These are phyloP conservation scores for Chaenocephalus aceratus DNA, from an alignment of 2,113 vertebrate species.

Conservation along the genomic window DNA sequence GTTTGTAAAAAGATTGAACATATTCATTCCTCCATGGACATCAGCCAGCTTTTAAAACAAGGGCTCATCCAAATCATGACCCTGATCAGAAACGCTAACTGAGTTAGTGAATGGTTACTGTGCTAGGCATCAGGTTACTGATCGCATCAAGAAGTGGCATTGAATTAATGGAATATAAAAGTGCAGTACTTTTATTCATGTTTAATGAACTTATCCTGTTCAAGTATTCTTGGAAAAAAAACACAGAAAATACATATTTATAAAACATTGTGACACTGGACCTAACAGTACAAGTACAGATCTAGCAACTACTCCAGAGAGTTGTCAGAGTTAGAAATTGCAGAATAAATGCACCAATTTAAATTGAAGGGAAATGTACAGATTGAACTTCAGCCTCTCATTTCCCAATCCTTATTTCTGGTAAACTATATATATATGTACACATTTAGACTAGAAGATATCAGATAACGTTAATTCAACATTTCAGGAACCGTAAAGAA, in stretches of 20 bases:
- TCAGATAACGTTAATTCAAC: slow-evolving; percentile 1
- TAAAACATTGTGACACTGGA: slow-evolving; percentile 70
- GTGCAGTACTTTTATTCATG: slow-evolving; percentile 79
- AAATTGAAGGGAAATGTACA: slow-evolving; percentile 46
- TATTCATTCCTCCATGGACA: too few species aligned
- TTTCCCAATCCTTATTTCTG: slow-evolving; percentile 31
- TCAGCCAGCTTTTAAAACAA: too few species aligned
- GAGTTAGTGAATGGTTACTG: background rate
- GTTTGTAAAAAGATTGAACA: too few species aligned
- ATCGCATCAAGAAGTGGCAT: background rate
- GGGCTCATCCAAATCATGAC: too few species aligned
- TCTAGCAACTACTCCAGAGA: slow-evolving; percentile 67
- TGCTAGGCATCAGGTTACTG: background rate
- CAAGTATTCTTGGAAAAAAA: slow-evolving; percentile 83
- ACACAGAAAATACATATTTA: slow-evolving; percentile 78
- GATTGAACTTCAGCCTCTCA: slow-evolving; percentile 42
- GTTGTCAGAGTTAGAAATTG: slow-evolving; percentile 48
- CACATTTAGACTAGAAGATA: slow-evolving; percentile 35
- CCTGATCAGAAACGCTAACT: too few species aligned
- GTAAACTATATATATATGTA: slow-evolving; percentile 50
- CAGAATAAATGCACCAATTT: slow-evolving; percentile 59
- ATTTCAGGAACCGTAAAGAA: slow-evolving; percentile 48
- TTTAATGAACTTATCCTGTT: slow-evolving; percentile 85
- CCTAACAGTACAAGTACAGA: slow-evolving; percentile 69
- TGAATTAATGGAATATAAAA: slow-evolving; percentile 71